phyloP scores from a whole-genome alignment of 2,888 invertebrate species.

The Mystacides longicornis region DNA sequence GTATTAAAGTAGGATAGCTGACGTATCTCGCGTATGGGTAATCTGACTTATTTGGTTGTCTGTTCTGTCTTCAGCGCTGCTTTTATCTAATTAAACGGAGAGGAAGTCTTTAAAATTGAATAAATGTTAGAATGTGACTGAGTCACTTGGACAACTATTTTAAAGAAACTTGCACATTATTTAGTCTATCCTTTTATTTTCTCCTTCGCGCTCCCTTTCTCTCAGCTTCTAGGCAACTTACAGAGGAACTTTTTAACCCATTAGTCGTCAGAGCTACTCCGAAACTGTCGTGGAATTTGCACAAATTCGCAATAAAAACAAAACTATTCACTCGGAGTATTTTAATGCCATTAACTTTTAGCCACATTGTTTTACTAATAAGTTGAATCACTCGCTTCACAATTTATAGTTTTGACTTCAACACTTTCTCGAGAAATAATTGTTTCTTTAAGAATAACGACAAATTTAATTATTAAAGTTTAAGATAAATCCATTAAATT shows the following conservation, averaged over 20 bases:
- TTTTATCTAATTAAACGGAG: not conserved
- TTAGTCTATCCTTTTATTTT: not conserved
- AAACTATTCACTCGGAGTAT: not conserved
- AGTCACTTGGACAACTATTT: not conserved
- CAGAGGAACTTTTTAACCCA: not conserved
- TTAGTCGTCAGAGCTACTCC: not conserved
- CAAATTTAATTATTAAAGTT: too few species aligned
- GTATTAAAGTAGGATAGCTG: too few species aligned
- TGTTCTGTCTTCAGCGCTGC: too few species aligned
- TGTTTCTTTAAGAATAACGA: too few species aligned
- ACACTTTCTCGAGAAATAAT: too few species aligned
- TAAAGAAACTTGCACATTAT: not conserved
- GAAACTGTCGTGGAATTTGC: conserved; percentile 1
- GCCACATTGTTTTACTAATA: not conserved
- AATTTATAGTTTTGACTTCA: not conserved
- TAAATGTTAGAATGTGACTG: not conserved
- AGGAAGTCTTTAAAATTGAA: not conserved
- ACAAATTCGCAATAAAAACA: conserved; percentile 2
- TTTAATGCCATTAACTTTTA: not conserved
- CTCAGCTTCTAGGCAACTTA: not conserved
- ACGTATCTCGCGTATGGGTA: too few species aligned
- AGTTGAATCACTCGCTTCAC: not conserved
- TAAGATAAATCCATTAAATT: too few species aligned
- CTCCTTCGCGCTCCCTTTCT: not conserved
- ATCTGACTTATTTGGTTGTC: too few species aligned